Percentiles rank a stretch among this genome's conserved stretches.
These are phyloP conservation scores for Tauraco hartlaubi DNA, from an alignment of 2,797 vertebrate genomes.

Conservation along the genomic window DNA sequence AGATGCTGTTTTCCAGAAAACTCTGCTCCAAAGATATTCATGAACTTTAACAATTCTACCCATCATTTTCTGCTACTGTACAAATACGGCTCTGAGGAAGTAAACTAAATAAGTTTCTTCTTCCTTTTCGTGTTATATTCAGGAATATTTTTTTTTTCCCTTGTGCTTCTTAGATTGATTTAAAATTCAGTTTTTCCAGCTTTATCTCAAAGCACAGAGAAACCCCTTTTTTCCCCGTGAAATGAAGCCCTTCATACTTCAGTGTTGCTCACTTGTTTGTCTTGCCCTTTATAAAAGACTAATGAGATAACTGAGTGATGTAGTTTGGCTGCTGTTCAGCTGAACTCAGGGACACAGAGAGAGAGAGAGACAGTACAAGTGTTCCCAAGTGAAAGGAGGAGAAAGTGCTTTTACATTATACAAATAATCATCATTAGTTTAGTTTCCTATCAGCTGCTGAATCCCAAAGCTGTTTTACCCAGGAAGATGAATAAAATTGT, in stretches of 20 bases:
- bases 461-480: background rate
- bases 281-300: constrained; percentile 24
- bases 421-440: constrained; percentile 25
- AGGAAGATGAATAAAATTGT: background rate
- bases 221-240: background rate
- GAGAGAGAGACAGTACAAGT: background rate
- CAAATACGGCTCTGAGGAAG: background rate
- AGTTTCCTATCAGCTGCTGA: background rate
- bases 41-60: background rate
- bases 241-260: background rate
- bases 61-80: background rate
- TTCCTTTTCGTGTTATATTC: background rate
- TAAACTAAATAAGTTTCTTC: background rate
- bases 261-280: background rate
- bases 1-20: background rate
- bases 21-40: background rate
- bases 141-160: background rate
- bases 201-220: background rate
- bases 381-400: constrained; percentile 33
- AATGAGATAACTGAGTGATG: constrained; percentile 46
- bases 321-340: constrained; percentile 31
- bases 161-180: background rate
- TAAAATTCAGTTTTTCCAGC: background rate
- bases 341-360: constrained; percentile 4
- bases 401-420: constrained; percentile 23